Conservation (phyloP, 2,888 invertebrate species). For the Euplagia quadripunctaria region DNA sequence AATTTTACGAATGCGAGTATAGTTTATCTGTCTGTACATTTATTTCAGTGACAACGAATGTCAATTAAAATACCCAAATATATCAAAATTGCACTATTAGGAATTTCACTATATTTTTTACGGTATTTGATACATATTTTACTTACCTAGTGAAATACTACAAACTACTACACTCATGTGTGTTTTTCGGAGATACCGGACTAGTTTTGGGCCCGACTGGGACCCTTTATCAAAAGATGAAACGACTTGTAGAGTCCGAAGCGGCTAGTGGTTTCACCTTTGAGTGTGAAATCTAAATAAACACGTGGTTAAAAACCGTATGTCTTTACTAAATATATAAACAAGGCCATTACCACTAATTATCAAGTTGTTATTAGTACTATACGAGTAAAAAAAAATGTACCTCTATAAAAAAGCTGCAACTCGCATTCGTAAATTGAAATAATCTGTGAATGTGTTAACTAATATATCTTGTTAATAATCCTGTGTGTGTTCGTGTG, state of each 20-base stretch:
- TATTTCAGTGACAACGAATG: neutral
- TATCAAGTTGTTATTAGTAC: neutral
- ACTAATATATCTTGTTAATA: conserved; percentile 8
- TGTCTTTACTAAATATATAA: neutral
- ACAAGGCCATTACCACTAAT: neutral
- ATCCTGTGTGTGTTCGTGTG: conserved; percentile 39
- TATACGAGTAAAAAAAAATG: no score
- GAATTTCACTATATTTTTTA: neutral
- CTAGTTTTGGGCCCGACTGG: neutral
- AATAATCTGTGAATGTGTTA: neutral
- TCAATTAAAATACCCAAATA: neutral
- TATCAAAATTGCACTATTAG: neutral
- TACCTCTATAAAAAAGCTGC: neutral
- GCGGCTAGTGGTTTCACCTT: neutral
- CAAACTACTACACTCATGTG: no score
- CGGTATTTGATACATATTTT: neutral
- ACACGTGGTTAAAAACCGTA: neutral
- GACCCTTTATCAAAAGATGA: no score
- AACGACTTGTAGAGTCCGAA: neutral
- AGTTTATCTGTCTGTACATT: neutral
- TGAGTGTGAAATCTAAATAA: neutral
- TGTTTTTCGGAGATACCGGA: neutral
- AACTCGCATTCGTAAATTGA: conserved; percentile 1
- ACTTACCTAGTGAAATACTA: no score
- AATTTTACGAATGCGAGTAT: conserved; percentile 11